Base-by-base conservation (phyloP, 2,797 vertebrate genomes). In the Rachycentron canadum region DNA sequence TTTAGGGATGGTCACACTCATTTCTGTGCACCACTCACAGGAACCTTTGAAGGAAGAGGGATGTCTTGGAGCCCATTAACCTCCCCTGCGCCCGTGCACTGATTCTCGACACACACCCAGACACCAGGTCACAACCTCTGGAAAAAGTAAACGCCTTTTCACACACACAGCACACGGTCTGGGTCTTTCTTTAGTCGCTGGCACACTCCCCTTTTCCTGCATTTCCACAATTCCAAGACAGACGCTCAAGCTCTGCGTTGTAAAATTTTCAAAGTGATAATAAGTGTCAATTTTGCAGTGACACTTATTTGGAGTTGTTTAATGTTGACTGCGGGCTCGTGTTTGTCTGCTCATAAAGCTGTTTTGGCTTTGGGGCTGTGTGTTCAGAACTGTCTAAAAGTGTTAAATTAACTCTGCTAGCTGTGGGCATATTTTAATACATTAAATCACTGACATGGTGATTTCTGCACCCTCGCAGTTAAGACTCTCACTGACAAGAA, bases 1-100 rank as follows among this genome's bases (percentile, higher is more conserved):
- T 93, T 92, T 85, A 87, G 85, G 89, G 86, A 92, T 79, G 87
- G 88, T 86, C 89, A 91, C 81, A 78, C 80, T 88, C 86, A 82
- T 89, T 90, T 86, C 76, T 81, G 74, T 81, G 78, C 75, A 75
- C 72, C 78, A 68, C 69, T 87, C 77, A 50, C 41, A 63, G 78
- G 53, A 88, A 65, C 83, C 83, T 87, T 85, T 88, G 88, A 89
- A 93, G 88, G 90, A 90, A 79, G 81, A 79, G 49, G 90, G 88
- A 88, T 89, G 89, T 92, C 81, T 90, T 79, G 84, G 74, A 78
- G 82, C 79, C 81, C 84, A 90, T 93, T 91, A 87, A 89, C 89
- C 84, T 82, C 71, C 75, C 67, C 70, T 73, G 73, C 1, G 71
- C 72, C 70, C 75, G 78, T 68, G 65, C 87, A 71, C 61, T 41